These are phyloP conservation scores for Micromussa lordhowensis DNA, from an alignment of 92 coral and sea anemone genomes.

Conservation along the genomic window DNA sequence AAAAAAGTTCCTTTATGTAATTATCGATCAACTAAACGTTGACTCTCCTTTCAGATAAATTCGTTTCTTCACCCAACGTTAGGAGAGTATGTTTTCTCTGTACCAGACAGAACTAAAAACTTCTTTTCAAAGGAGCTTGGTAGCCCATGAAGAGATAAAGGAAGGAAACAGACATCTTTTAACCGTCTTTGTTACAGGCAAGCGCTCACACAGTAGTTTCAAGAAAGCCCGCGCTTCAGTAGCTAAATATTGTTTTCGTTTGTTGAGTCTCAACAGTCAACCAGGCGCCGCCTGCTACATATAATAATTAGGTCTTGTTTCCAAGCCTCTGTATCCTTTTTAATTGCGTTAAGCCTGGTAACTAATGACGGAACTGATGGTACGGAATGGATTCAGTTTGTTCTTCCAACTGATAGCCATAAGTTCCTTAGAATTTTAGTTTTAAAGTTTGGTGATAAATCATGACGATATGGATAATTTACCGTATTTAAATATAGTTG, in stretches of 20 bases:
- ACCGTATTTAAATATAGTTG: too few species aligned
- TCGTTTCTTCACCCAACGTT: neutral
- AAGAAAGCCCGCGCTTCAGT: neutral
- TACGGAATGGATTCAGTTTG: neutral
- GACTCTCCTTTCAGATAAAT: neutral
- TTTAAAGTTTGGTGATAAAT: too few species aligned
- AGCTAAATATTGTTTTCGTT: neutral
- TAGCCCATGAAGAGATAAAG: neutral
- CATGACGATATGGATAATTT: too few species aligned
- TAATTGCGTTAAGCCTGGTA: neutral
- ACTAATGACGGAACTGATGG: neutral
- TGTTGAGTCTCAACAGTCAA: neutral
- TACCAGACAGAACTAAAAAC: neutral
- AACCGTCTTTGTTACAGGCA: neutral
- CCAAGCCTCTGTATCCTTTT: neutral
- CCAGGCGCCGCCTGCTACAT: neutral
- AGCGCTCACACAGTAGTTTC: neutral
- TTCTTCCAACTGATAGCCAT: neutral
- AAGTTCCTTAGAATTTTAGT: too few species aligned
- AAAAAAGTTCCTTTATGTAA: neutral
- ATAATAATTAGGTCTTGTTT: neutral
- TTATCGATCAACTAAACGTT: neutral
- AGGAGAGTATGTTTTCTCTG: neutral
- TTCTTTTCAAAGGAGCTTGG: neutral
- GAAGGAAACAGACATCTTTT: neutral